A percentile compares a stretch with the other conserved stretches of the same genome.
Evolutionary conservation across 2,113 vertebrate species (phyloP).

Genomic region (Ovibos moschatus): DNA sequence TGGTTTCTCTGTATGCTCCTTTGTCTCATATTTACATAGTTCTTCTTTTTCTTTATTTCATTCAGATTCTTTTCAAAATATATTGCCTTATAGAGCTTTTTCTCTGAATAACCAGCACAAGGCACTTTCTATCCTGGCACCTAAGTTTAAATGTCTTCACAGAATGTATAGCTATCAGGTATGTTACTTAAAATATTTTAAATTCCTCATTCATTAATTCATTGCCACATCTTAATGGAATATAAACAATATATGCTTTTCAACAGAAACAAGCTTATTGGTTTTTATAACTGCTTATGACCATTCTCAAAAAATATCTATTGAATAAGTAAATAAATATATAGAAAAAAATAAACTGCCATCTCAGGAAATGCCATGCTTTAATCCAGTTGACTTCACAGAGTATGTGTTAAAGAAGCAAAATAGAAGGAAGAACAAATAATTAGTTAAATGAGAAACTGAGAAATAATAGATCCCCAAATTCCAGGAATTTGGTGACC

Average conservation of each 20-base stretch:
- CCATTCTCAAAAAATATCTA: background rate
- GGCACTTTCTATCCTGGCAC: background rate
- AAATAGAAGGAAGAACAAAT: background rate
- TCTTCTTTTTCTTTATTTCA: background rate
- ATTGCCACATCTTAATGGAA: background rate
- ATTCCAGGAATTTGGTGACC: background rate
- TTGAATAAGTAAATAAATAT: background rate
- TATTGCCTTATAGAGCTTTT: background rate
- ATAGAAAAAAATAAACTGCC: background rate
- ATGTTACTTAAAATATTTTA: background rate
- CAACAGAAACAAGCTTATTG: background rate
- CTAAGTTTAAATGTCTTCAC: background rate
- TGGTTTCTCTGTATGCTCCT: background rate
- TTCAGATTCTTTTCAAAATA: background rate
- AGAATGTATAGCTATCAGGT: background rate
- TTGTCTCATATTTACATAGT: rapidly evolving
- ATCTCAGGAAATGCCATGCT: background rate
- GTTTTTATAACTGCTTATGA: background rate
- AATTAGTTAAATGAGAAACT: background rate
- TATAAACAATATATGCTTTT: background rate
- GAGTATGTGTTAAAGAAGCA: background rate
- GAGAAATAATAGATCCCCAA: background rate
- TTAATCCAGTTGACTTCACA: background rate
- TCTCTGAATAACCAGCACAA: background rate
- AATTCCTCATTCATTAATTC: background rate